Percentiles rank a stretch among this genome's conserved stretches.
Evolutionary conservation across 1,140 invertebrate species (phyloP).

Genomic region (Drosophila pandora): DNA sequence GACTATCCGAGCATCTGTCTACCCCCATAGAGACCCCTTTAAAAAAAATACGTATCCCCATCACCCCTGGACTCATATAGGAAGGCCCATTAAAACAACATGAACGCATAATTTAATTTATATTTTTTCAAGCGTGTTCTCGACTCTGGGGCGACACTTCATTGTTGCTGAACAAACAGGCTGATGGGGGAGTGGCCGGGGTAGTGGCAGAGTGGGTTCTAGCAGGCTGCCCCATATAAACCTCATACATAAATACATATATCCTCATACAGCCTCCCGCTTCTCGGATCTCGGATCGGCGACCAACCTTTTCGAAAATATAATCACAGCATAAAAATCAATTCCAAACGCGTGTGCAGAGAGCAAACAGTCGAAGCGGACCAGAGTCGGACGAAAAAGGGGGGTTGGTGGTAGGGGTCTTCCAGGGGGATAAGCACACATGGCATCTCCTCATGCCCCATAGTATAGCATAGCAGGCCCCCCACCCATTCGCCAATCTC

Average conservation of each 20-base stretch:
- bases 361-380: constrained; percentile 66
- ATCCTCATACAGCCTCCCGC: neutral
- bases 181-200: constrained; percentile 11
- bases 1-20: constrained; percentile 51
- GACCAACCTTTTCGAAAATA: constrained; percentile 82
- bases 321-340: constrained; percentile 83
- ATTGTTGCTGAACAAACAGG: constrained; percentile 74
- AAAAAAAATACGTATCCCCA: constrained; percentile 3
- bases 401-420: neutral
- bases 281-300: constrained; percentile 48
- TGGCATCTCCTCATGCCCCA: constrained; percentile 20
- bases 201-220: neutral
- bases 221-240: constrained; percentile 28
- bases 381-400: constrained; percentile 22
- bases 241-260: constrained; percentile 2
- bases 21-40: constrained; percentile 22
- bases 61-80: constrained; percentile 9
- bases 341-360: constrained; percentile 80
- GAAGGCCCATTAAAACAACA: constrained; percentile 78
- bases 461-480: no score
- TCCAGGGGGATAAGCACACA: constrained; percentile 40
- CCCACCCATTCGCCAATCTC: neutral
- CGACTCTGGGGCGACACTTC: constrained; percentile 71
- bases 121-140: constrained; percentile 78
- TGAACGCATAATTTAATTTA: constrained; percentile 82